Percentiles rank a stretch among this genome's conserved stretches.
phyloP scores from a whole-genome alignment of 2,797 vertebrate genomes.

The Yasuhikotakia modesta region DNA sequence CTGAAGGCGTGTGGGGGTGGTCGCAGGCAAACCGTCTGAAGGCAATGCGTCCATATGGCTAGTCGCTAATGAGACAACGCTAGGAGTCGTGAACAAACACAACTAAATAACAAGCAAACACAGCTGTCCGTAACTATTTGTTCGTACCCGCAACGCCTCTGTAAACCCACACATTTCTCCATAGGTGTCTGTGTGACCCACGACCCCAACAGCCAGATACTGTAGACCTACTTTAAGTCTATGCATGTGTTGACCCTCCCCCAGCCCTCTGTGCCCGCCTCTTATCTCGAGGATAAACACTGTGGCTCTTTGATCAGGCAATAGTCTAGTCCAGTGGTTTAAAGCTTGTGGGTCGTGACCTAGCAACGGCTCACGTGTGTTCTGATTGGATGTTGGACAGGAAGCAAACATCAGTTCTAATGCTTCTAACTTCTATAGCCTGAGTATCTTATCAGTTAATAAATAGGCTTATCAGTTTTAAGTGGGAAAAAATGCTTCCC shows the following conservation, averaged over 20 bases:
- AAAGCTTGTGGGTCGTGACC: background rate
- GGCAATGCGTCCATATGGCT: constrained; percentile 65
- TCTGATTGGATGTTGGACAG: background rate
- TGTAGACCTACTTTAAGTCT: background rate
- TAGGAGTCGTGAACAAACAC: constrained; percentile 69
- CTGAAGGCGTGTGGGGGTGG: constrained; percentile 45
- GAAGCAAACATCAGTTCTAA: background rate
- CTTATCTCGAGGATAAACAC: background rate
- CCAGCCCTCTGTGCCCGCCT: background rate
- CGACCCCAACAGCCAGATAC: background rate
- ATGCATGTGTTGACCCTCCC: too few species aligned
- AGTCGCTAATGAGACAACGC: constrained; percentile 65
- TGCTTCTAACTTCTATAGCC: too few species aligned
- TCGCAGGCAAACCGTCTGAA: constrained; percentile 65
- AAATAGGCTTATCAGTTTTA: background rate
- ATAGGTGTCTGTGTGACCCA: constrained; percentile 25
- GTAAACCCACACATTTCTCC: constrained; percentile 34
- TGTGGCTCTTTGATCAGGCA: background rate
- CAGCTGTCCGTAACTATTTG: constrained; percentile 29
- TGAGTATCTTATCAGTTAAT: background rate
- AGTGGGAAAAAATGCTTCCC: background rate
- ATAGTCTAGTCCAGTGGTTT: background rate
- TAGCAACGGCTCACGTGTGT: background rate
- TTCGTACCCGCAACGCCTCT: constrained; percentile 20
- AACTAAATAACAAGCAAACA: constrained; percentile 56